Percentiles rank a stretch among this genome's conserved stretches.
Evolutionary conservation across 2,113 vertebrate genomes (phyloP).

Genomic region (Nesoenas mayeri): DNA sequence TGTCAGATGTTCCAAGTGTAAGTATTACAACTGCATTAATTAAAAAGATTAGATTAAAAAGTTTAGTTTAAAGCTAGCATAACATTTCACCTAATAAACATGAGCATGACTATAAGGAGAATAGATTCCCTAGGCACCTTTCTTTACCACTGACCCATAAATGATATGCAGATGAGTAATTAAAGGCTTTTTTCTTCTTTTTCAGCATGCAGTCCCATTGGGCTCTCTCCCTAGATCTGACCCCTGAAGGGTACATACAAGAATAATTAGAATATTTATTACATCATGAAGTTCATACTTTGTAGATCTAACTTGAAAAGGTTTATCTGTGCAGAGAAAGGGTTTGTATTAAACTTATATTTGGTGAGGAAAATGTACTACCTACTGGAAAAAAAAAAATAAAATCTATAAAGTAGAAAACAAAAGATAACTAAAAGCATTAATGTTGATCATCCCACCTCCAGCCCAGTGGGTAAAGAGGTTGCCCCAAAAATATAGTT

Average conservation of each 20-base stretch:
- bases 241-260: not conserved
- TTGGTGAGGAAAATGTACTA: not conserved
- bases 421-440: not conserved
- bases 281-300: not conserved
- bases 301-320: not conserved
- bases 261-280: not conserved
- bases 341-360: not conserved
- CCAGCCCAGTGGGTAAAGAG: not conserved
- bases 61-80: not conserved
- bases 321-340: not conserved
- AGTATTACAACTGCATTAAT: not conserved
- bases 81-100: not conserved
- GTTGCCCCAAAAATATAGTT: not conserved
- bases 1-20: not conserved
- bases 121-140: not conserved
- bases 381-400: not conserved
- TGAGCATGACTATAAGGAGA: not conserved
- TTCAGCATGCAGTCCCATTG: not conserved
- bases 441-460: not conserved
- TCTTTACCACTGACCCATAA: conserved; percentile 4
- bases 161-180: conserved; percentile 5
- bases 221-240: not conserved
- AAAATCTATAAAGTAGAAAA: not conserved
- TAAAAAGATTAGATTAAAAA: not conserved
- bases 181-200: not conserved